Evolutionary conservation across 2,888 invertebrate species (phyloP).

Genomic region (Luperina testacea): DNA sequence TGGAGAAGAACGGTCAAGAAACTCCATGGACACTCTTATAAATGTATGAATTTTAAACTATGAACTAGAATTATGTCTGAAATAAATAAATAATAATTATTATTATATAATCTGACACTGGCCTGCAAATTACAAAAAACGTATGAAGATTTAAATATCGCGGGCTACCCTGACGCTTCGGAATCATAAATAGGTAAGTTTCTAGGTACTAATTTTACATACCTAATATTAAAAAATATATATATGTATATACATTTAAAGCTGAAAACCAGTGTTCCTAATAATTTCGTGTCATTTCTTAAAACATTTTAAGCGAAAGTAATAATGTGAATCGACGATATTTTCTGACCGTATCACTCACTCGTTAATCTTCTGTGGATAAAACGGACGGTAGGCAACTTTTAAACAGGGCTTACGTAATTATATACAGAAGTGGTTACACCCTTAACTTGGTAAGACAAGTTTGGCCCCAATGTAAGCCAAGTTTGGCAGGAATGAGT

Average conservation of each 20-base stretch:
- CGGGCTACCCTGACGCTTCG: too few species aligned
- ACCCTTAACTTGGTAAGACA: slow-evolving; percentile 54
- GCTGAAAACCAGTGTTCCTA: neutral
- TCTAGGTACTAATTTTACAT: too few species aligned
- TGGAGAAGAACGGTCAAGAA: too few species aligned
- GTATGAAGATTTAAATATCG: too few species aligned
- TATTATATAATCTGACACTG: too few species aligned
- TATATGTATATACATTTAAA: too few species aligned
- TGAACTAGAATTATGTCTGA: too few species aligned
- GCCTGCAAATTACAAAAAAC: too few species aligned
- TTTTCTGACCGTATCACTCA: slow-evolving; percentile 23
- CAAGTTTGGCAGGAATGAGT: slow-evolving; percentile 56
- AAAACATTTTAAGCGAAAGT: neutral
- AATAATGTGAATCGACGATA: neutral
- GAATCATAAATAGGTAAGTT: neutral
- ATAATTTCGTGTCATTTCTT: neutral
- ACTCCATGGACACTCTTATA: too few species aligned
- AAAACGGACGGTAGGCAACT: slow-evolving; percentile 53
- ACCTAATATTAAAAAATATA: too few species aligned
- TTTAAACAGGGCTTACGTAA: slow-evolving; percentile 60
- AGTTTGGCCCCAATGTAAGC: slow-evolving; percentile 55
- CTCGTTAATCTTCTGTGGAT: slow-evolving; percentile 60
- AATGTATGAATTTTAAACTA: too few species aligned
- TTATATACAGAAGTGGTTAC: slow-evolving; percentile 63
- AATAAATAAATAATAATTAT: too few species aligned